Conservation (phyloP, 1,140 invertebrate genomes). For the Pseudomyrmex cubaensis region DNA sequence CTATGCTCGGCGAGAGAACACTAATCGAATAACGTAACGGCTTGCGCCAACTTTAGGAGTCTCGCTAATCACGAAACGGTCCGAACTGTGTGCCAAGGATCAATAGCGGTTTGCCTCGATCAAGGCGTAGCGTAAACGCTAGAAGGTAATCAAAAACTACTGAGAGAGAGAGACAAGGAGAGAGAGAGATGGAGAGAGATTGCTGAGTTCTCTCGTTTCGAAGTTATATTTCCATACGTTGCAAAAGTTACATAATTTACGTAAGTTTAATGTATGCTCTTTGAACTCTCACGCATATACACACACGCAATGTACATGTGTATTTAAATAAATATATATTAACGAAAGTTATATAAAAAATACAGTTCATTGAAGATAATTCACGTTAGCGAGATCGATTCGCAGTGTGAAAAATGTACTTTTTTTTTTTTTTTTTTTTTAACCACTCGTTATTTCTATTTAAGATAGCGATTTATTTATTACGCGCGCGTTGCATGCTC, state of each 20-base stretch:
- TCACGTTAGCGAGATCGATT: too few species aligned
- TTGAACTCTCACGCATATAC: too few species aligned
- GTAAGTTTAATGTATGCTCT: too few species aligned
- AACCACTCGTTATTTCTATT: background rate
- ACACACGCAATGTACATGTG: too few species aligned
- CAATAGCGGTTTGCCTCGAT: slow-evolving; percentile 9
- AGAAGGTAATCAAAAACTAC: background rate
- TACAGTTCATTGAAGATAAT: too few species aligned
- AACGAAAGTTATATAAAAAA: too few species aligned
- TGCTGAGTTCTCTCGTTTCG: background rate
- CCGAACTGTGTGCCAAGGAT: slow-evolving; percentile 15
- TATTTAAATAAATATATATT: too few species aligned
- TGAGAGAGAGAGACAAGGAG: too few species aligned
- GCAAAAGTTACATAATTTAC: background rate
- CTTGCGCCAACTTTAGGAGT: slow-evolving; percentile 32
- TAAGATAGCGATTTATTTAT: slow-evolving; percentile 21
- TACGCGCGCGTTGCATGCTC: background rate
- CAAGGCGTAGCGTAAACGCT: background rate
- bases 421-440: slow-evolving; percentile 27
- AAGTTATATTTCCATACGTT: background rate
- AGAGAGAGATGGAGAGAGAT: too few species aligned
- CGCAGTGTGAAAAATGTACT: too few species aligned
- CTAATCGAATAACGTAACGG: slow-evolving; percentile 54
- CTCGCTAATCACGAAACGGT: slow-evolving; percentile 17
- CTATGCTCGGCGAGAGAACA: slow-evolving; percentile 3